Base-by-base conservation (phyloP, 2,888 invertebrate genomes). In the Drymonia ruficornis region DNA sequence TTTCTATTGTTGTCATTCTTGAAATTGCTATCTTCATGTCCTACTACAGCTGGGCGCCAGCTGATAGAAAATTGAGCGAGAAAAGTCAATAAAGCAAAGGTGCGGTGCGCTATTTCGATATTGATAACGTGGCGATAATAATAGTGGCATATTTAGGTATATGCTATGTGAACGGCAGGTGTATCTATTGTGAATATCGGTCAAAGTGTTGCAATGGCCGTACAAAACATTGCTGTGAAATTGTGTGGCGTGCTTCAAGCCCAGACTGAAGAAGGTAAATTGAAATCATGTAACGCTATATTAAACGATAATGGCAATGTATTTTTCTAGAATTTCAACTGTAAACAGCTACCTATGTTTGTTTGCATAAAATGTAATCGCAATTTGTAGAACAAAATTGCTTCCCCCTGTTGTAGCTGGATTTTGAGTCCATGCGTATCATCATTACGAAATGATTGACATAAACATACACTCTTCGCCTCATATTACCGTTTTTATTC, bases 221-320 rank as follows among this genome's bases (percentile, higher is more conserved):
- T 78, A 43, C 89, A 94, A 79, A 94, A 94, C 78, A 89, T 94
- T 63, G 94, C 94, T 45, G 93, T 93, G 9, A 94, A 94, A 81
- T 84, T 94, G 65, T 94, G 94, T 76, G 93, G 93, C 38, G 78
- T 94, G 61, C 82, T 94, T 62, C 93, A 93, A 72, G 74, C 87
- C 38, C 89, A 91, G 72, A 81, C 86, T 56, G 84, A 89, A 53
- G 83, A 87, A 82, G 94, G 94, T 94, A 83, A 65, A 77, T 82
- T 49, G 47, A 46, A 28, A 51, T 50, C 50, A 31, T 23, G 11
- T 51, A 51, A 23, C 34, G 18, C 43, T 45, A 50, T 12, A 52
- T 50, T 55, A 36, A n/a, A 29, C 5, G 7, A 36, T 45, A 34
- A 43, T 44, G 43, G 3, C 18, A 47, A 16, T 36, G 36, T 19